Percentiles rank a stretch among this genome's conserved stretches.
These are phyloP conservation scores for Drosophila funebris DNA, from an alignment of 1,140 invertebrate species.

Conservation along the genomic window DNA sequence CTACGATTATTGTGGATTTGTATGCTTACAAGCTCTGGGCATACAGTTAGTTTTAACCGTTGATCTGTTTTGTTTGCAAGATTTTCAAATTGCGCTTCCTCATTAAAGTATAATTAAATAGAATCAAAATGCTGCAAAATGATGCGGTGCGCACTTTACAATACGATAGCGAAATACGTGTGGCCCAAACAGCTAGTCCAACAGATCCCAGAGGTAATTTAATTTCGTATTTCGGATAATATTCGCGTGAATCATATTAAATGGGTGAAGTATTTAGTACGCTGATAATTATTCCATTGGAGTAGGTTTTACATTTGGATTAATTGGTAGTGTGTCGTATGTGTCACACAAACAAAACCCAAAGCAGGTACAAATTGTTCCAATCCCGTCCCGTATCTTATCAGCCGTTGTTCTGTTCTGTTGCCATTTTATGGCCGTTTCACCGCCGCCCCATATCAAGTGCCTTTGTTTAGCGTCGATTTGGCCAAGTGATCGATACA, in stretches of 20 bases:
- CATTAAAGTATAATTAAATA: slow-evolving; percentile 1
- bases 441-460: slow-evolving; percentile 28
- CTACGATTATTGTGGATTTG: neutral
- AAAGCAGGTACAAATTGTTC: slow-evolving; percentile 37
- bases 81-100: neutral
- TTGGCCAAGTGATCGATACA: slow-evolving; percentile 44
- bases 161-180: slow-evolving; percentile 77
- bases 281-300: slow-evolving; percentile 45
- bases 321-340: slow-evolving; percentile 41
- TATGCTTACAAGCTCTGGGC: neutral
- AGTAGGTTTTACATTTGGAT: slow-evolving; percentile 49
- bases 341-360: slow-evolving; percentile 40
- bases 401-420: slow-evolving; percentile 47
- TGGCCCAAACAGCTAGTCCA: slow-evolving; percentile 59
- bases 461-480: slow-evolving; percentile 57
- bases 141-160: slow-evolving; percentile 78
- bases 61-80: slow-evolving; percentile 14
- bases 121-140: slow-evolving; percentile 74
- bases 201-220: slow-evolving; percentile 71
- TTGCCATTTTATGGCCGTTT: slow-evolving; percentile 38
- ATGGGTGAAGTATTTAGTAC: slow-evolving; percentile 10
- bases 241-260: slow-evolving; percentile 44
- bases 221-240: neutral
- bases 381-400: slow-evolving; percentile 80
- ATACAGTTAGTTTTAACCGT: slow-evolving; percentile 39